A percentile compares a stretch with the other conserved stretches of the same genome.
Evolutionary conservation across 2,113 vertebrate species (phyloP).

Genomic region (Phyllopteryx taeniolatus): DNA sequence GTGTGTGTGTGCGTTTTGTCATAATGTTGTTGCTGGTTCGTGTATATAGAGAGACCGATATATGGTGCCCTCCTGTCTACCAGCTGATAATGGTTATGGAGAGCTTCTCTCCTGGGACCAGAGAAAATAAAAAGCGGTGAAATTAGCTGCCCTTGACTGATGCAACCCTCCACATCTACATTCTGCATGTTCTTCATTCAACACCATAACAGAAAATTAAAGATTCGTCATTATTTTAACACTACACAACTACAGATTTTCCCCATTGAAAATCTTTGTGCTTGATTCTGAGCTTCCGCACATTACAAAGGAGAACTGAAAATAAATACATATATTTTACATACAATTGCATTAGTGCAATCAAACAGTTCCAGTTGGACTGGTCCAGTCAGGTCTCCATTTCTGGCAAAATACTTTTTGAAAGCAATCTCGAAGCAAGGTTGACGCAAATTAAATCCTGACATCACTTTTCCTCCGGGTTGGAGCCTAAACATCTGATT

Average conservation of each 20-base stretch:
- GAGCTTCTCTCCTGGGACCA: conserved; percentile 64
- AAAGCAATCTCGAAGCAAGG: background rate
- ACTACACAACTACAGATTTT: too few relatives aligned
- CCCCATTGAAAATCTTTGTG: too few relatives aligned
- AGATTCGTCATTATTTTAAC: too few relatives aligned
- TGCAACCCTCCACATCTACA: conserved; percentile 27
- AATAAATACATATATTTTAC: too few relatives aligned
- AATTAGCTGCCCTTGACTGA: conserved; percentile 76
- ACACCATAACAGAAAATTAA: background rate
- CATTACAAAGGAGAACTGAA: too few relatives aligned
- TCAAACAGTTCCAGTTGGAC: background rate
- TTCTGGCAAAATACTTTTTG: background rate
- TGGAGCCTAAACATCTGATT: conserved; percentile 36
- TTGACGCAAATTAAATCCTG: conserved; percentile 9
- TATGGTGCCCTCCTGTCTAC: conserved; percentile 21
- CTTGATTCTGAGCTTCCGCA: too few relatives aligned
- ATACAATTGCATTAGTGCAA: too few relatives aligned
- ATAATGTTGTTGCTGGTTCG: too few relatives aligned
- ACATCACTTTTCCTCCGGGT: conserved; percentile 20
- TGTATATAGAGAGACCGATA: background rate
- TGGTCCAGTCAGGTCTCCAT: background rate
- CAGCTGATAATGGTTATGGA: conserved; percentile 63
- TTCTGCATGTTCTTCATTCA: too few relatives aligned
- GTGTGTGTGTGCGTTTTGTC: too few relatives aligned
- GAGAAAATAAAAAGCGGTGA: conserved; percentile 72